Base-by-base conservation (phyloP, 2,113 vertebrate genomes). In the Pholis gunnellus region DNA sequence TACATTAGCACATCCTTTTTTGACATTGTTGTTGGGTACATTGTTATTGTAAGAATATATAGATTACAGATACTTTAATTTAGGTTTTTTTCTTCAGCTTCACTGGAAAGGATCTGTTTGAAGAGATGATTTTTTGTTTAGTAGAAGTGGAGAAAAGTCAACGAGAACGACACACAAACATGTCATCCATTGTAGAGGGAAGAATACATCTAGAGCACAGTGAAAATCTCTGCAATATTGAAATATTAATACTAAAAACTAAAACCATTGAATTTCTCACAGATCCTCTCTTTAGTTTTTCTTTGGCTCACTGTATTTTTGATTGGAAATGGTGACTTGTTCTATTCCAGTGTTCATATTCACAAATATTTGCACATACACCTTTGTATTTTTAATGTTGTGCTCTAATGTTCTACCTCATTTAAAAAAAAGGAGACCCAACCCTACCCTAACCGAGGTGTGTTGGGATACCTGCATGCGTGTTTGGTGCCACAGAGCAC, bases 281-380 rank as follows among this genome's bases (percentile, higher is more conserved):
- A 18, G 57, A 79, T 59, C 14, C 25, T 14, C 27, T 70, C 64
- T n/a, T 66, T 67, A 14, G 15, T 15, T 46, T 77, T 67, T 81
- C 1, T 72, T 76, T 80, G 76, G 72, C 46, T 79, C 27, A 6
- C 17, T 68, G 18, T 65, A 2, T 63, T 74, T 75, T 34, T 25
- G 48, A 67, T 76, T 76, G 67, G 61, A 54, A 76, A 11, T 13
- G 31, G 27, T 17, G 15, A 29, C 40, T 76, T 36, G 3, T 57
- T 75, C 71, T 22, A 7, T 56, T 79, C 72, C 69, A 81, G n/a
- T 44, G 1, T 68, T 73, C 57, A 69, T 81, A 46, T 57, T 48
- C 40, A 77, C 29, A 79, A 64, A 80, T 73, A 80, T 68, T 76
- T 71, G 29, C 20, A 34, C 46, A 69, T 59, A 4, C 76, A 52